Percentiles rank a stretch among this genome's conserved stretches.
Evolutionary conservation across 2,797 vertebrate species (phyloP).

Genomic region (Ciconia nigra): DNA sequence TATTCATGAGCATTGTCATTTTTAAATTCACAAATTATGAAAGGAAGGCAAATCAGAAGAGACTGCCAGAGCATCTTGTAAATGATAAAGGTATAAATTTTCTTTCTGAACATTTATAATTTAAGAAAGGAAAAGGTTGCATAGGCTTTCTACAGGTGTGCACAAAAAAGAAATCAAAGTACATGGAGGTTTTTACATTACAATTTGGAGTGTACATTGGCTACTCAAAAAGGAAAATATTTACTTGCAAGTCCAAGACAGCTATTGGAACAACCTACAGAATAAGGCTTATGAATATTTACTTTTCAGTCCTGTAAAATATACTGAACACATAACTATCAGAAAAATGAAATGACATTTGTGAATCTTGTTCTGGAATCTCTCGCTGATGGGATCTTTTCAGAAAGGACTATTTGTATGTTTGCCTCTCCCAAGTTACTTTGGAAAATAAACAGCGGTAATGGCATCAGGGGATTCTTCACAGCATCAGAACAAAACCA

Average conservation of each 20-base stretch:
- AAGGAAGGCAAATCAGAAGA: slow-evolving; percentile 61
- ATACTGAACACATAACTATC: not conserved
- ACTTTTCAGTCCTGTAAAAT: slow-evolving; percentile 5
- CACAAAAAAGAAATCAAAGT: not conserved
- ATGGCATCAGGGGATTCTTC: not conserved
- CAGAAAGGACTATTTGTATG: not conserved
- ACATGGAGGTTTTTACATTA: slow-evolving; percentile 54
- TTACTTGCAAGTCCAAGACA: slow-evolving; percentile 24
- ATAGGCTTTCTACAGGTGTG: slow-evolving; percentile 74
- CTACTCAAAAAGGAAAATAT: slow-evolving; percentile 45
- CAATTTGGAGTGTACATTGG: slow-evolving; percentile 19
- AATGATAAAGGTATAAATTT: slow-evolving; percentile 49
- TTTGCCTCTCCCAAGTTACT: not conserved
- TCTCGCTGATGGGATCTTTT: not conserved
- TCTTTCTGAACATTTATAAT: slow-evolving; percentile 40
- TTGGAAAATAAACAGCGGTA: not conserved
- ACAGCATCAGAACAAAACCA: not conserved
- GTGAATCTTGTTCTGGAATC: slow-evolving; percentile 1
- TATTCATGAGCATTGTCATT: slow-evolving; percentile 50
- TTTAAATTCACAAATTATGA: slow-evolving; percentile 43
- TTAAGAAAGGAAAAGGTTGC: slow-evolving; percentile 69
- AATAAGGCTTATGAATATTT: slow-evolving; percentile 54
- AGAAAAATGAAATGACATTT: not conserved
- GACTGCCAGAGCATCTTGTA: slow-evolving; percentile 61
- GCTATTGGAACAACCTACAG: slow-evolving; percentile 17